Evolutionary conservation across 2,113 vertebrate species (phyloP), one percentile per base, ranked within the genome.

Genomic region (Chaetodon trifascialis): DNA sequence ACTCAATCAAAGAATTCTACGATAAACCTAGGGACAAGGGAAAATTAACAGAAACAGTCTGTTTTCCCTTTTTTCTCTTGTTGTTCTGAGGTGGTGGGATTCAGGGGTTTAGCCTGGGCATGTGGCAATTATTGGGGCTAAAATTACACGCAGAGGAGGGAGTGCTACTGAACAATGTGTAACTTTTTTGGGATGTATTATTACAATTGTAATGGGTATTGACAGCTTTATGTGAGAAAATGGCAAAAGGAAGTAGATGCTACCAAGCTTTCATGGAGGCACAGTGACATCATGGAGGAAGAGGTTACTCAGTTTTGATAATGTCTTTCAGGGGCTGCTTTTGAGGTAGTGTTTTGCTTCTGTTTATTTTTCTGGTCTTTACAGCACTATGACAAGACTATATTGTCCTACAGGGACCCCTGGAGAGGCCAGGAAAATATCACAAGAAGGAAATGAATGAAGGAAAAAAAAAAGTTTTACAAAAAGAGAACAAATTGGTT

Each of bases 41-140:
- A 64, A 68, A 62, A 52, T 19, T 1, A 67, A 72, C 21, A 25
- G 12, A 44, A 47, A 19, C 0, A 0, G 11, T 76, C 46, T 66
- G 42, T 79, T 70, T 77, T 66, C 30, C 69, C 58, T 67, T 62
- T 16, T 55, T 87, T 34, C 55, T 82, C 59, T 59, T 44, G 30
- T 38, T 58, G 58, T 51, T 64, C 10, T 25, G 52, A 55, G 8
- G 55, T 40, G 8, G 42, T 23, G 42, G 72, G n/a, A 10, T 52
- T 36, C 1, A 11, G 66, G 52, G 54, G 7, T 63, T 42, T 25
- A 11, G 17, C 7, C 65, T 75, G 36, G 63, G 60, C n/a, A 55
- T 7, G 25, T 66, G 70, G 56, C 49, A 64, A 69, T 66, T 52
- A 52, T 76, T 30, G 23, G 16, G 38, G 14, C 23, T 49, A 59